Evolutionary conservation across 2,113 vertebrate genomes (phyloP), one percentile per base, ranked within the genome.

Genomic region (Formicarius rufipectus): DNA sequence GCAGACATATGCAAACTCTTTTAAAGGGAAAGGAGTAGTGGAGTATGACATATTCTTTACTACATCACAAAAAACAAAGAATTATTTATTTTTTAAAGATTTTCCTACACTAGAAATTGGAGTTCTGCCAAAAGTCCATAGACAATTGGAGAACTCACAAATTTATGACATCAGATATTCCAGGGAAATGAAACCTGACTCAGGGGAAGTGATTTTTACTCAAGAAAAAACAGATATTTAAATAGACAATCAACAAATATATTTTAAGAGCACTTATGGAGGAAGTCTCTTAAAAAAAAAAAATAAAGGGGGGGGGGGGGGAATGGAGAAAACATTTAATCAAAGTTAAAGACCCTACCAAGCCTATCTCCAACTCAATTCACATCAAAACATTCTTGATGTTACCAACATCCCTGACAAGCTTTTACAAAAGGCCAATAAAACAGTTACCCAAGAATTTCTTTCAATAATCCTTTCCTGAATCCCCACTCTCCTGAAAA

Each of bases 131-230:
- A 17, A 89, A 69, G n/a, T 10, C 84, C 25, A 72, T 0, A 91
- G 49, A 93, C 91, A 94, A 93, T 80, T 94, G 87, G 84, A 91
- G 84, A 95, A 95, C 77, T 42, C 84, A 58, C 3, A 5, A 68
- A 45, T 53, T 84, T 22, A 79, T 91, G 89, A 96, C 87, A 89
- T 95, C 77, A 94, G 44, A 87, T 91, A 72, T 95, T 93, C 80
- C 91, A 78, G 77, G 95, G 96, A 96, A 96, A 89, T 56, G 89
- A 95, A 95, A 94, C 81, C 58, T 95, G 62, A 62, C 58, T 87
- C 78, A 84, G 82, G 6, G 2, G 94, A 95, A 97, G 74, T 23
- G 28, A 96, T 66, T 94, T 87, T 89, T 87, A 49, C 40, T 87
- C 53, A 92, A 69, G 72, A 89, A 79, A n/a, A 89, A 90, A 42